phyloP scores from a whole-genome alignment of 2,797 vertebrate species.

The Nannoperca australis region DNA sequence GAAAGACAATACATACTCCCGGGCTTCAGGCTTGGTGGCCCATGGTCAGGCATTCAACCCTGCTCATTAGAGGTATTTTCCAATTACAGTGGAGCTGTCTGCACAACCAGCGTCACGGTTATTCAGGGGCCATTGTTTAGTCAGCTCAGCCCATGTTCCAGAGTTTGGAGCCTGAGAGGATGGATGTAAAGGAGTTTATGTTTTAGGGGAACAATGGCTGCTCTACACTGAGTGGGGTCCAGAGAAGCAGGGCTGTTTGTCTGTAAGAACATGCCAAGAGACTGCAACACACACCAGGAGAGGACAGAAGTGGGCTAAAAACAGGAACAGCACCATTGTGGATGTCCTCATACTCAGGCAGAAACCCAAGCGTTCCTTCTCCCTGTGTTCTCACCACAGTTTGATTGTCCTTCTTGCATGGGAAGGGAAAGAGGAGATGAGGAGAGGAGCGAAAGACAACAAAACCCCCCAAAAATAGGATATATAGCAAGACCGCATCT shows the following conservation, averaged over 20 bases:
- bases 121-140: slow-evolving; percentile 64
- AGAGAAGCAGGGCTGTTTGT: slow-evolving; percentile 36
- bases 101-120: slow-evolving; percentile 51
- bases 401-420: slow-evolving; percentile 15
- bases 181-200: slow-evolving; percentile 53
- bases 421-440: background rate
- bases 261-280: slow-evolving; percentile 53
- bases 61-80: slow-evolving; percentile 68
- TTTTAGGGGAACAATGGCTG: slow-evolving; percentile 67
- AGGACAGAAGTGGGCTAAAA: slow-evolving; percentile 32
- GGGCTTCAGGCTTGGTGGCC: slow-evolving; percentile 53
- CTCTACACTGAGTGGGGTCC: slow-evolving; percentile 45
- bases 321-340: slow-evolving; percentile 10
- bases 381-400: slow-evolving; percentile 9
- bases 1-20: slow-evolving; percentile 55
- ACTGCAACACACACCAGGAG: slow-evolving; percentile 28
- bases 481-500: slow-evolving; percentile 5
- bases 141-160: slow-evolving; percentile 54
- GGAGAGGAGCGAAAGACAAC: slow-evolving; percentile 14
- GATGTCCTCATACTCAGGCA: slow-evolving; percentile 26
- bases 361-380: slow-evolving; percentile 13
- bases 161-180: slow-evolving; percentile 51
- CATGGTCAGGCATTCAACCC: slow-evolving; percentile 57
- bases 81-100: slow-evolving; percentile 61
- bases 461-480: slow-evolving; percentile 1